These are phyloP conservation scores for Hoplias malabaricus DNA, from an alignment of 2,113 vertebrate genomes.

Conservation along the genomic window DNA sequence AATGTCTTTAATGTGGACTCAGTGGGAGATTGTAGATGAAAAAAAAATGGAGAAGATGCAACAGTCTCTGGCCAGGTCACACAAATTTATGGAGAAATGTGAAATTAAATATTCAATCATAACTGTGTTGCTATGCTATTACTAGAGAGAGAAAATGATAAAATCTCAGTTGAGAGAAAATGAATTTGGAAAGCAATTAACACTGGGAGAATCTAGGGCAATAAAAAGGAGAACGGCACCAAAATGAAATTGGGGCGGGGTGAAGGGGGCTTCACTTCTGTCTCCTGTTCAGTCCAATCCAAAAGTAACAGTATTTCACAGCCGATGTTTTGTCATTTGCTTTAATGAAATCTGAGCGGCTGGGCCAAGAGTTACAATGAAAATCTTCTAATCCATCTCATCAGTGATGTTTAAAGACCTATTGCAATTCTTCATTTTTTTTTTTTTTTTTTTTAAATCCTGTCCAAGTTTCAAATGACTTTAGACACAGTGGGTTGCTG, in stretches of 20 bases:
- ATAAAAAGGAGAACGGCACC: conserved; percentile 23
- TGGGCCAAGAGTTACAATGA: neutral
- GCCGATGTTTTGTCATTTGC: conserved; percentile 24
- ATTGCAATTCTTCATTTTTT: neutral
- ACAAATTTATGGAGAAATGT: neutral
- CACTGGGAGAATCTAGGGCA: conserved; percentile 38
- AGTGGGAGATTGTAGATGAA: conserved; percentile 8
- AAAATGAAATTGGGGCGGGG: neutral
- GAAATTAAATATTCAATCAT: conserved; percentile 54
- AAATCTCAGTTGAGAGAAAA: conserved; percentile 29
- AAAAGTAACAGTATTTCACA: conserved; percentile 14
- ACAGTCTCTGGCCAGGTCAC: conserved; percentile 55
- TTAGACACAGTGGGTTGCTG: neutral
- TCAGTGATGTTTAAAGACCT: neutral
- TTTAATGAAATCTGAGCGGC: neutral
- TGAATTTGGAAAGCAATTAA: conserved; percentile 38
- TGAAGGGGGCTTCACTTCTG: neutral
- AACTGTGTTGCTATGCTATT: conserved; percentile 47
- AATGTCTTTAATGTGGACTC: neutral
- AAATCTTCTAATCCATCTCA: conserved; percentile 5
- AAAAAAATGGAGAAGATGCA: conserved; percentile 41
- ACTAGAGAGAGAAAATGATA: conserved; percentile 42
- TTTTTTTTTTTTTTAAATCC: neutral
- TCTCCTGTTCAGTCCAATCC: neutral
- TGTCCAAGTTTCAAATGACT: conserved; percentile 23